Base-by-base conservation (phyloP, 2,797 vertebrate genomes). In the Pangasius mekongensis region DNA sequence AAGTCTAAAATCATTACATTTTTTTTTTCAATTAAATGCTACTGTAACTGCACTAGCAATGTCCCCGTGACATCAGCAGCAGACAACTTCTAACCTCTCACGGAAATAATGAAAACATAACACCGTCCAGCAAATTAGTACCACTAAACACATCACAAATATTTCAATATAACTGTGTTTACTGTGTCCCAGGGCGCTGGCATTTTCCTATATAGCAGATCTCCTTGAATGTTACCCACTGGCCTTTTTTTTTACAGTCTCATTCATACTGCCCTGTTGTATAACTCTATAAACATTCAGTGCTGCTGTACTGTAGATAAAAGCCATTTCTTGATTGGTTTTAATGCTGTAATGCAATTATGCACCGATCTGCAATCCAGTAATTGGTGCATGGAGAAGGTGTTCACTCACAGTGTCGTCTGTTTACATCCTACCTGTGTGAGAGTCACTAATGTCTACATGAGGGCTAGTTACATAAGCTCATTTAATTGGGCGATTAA, bases 401-500 rank as follows among this genome's bases (percentile, higher is more conserved):
- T 22, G 73, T 60, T 74, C 33, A 66, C 88, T 83, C 83, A 47
- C 76, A 47, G 74, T 36, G 39, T 84, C 5, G 30, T 73, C 88
- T 30, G 43, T 64, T 56, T 83, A 71, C 20, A 78, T 33, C 62
- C 56, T 86, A 90, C 84, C 84, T 90, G 89, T 86, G 16, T 67
- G 82, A 84, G n/a, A 83, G 76, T 76, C 88, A 86, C 84, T 81
- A 62, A 64, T 64, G 77, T 66, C 80, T 87, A 24, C 62, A 73
- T 54, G 76, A 86, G 78, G 81, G 86, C 77, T 87, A 62, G 62
- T 90, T 89, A 91, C 81, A 87, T 86, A 90, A 69, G 56, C 87
- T 52, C 43, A 74, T 69, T 82, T 92, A 91, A 93, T 87, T 90
- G 89, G 89, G 49, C 86, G 87, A 91, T 91, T 90, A 87, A 86